Evolutionary conservation across 2,888 invertebrate species (phyloP).

Genomic region (Leucophenga maculata): DNA sequence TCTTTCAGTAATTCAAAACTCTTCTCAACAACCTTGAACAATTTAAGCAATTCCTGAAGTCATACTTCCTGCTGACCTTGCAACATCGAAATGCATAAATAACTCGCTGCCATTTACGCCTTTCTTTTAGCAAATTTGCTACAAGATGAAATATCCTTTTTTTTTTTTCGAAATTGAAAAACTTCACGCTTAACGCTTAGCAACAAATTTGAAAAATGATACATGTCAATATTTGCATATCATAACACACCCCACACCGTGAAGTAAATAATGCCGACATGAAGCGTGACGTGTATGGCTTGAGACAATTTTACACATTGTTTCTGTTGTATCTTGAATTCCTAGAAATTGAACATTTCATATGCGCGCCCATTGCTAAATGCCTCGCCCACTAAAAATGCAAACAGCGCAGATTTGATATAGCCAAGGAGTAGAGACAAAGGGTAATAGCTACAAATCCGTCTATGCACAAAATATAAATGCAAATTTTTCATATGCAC

Average conservation of each 20-base stretch:
- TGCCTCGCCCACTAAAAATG: constrained; percentile 49
- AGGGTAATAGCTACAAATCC: constrained; percentile 67
- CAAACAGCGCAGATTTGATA: constrained; percentile 46
- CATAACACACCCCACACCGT: constrained; percentile 29
- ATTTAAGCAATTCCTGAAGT: background rate
- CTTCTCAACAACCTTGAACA: background rate
- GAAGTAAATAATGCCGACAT: background rate
- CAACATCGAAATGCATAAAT: background rate
- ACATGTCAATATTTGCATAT: constrained; percentile 64
- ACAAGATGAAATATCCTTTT: background rate
- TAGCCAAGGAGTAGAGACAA: constrained; percentile 46
- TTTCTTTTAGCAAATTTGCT: background rate
- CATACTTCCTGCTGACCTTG: background rate
- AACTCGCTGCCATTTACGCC: background rate
- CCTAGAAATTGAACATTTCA: background rate
- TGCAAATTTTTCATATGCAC: constrained; percentile 24
- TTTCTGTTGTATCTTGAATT: constrained; percentile 44
- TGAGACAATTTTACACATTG: constrained; percentile 8
- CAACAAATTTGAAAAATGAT: constrained; percentile 59
- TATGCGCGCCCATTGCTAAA: constrained; percentile 37
- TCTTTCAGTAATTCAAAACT: background rate
- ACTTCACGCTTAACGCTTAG: constrained; percentile 46
- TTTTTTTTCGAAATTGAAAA: background rate
- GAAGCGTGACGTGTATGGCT: background rate
- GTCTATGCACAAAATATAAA: constrained; percentile 26